Conservation (phyloP, 1,140 invertebrate genomes). For the Reticulitermes speratus region DNA sequence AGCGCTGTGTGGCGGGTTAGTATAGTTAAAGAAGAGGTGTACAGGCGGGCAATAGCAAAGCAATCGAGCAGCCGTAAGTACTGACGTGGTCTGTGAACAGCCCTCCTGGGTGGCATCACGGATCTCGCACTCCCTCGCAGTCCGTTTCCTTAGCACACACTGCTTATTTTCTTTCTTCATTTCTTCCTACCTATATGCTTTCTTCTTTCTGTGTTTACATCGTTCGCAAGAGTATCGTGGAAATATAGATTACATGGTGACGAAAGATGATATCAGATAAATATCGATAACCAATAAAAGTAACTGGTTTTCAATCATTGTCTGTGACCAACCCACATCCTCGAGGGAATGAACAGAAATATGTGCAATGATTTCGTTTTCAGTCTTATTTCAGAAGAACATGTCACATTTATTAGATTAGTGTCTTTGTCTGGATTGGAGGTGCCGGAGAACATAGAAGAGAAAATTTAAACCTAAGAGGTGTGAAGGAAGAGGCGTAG, state of each 20-base stretch:
- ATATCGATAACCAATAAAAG: neutral
- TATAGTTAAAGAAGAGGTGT: neutral
- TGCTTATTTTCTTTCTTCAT: neutral
- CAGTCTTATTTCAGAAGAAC: too few species aligned
- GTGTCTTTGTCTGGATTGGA: too few species aligned
- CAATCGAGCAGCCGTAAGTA: constrained; percentile 29
- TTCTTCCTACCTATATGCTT: neutral
- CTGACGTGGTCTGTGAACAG: constrained; percentile 25
- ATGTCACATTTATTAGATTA: too few species aligned
- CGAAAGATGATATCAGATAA: neutral
- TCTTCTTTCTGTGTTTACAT: neutral
- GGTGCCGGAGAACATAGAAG: too few species aligned
- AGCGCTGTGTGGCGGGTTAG: neutral
- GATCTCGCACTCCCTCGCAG: neutral
- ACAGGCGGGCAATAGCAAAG: constrained; percentile 24
- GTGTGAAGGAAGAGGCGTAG: too few species aligned
- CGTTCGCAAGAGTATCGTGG: neutral
- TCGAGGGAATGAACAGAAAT: too few species aligned
- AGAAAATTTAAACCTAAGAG: too few species aligned
- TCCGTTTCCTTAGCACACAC: neutral
- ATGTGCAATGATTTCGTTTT: too few species aligned
- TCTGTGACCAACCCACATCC: too few species aligned
- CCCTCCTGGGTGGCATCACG: constrained; percentile 32
- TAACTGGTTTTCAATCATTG: neutral
- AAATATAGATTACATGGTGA: neutral